These are phyloP conservation scores for Hemitrygon akajei DNA, from an alignment of 2,797 vertebrate species.

Conservation along the genomic window DNA sequence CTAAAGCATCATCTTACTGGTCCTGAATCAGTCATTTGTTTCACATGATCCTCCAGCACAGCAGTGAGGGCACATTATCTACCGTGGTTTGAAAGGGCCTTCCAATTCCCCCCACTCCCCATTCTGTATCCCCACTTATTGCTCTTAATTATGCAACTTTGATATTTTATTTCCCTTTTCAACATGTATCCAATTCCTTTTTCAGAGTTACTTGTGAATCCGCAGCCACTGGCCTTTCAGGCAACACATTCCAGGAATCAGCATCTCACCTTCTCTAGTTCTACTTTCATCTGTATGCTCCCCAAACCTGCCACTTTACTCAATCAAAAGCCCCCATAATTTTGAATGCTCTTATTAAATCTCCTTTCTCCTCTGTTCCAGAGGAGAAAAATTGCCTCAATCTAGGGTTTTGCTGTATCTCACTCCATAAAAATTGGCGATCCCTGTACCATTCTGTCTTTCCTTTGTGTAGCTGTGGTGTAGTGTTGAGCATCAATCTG, in stretches of 20 bases:
- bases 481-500: background rate
- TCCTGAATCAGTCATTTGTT: background rate
- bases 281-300: no score
- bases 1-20: background rate
- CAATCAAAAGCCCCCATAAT: no score
- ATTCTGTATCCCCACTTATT: background rate
- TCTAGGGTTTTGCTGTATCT: background rate
- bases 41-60: no score
- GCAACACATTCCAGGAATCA: background rate
- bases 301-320: no score
- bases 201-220: background rate
- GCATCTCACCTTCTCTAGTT: background rate
- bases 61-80: no score
- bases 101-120: background rate
- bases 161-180: background rate
- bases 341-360: no score
- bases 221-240: background rate
- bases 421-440: background rate
- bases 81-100: background rate
- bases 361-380: no score
- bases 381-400: background rate
- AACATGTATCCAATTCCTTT: no score
- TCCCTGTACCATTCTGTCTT: background rate
- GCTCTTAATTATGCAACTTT: background rate
- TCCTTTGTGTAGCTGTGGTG: background rate